Conservation (phyloP, 2,888 invertebrate genomes). For the Trachelus tabidus region DNA sequence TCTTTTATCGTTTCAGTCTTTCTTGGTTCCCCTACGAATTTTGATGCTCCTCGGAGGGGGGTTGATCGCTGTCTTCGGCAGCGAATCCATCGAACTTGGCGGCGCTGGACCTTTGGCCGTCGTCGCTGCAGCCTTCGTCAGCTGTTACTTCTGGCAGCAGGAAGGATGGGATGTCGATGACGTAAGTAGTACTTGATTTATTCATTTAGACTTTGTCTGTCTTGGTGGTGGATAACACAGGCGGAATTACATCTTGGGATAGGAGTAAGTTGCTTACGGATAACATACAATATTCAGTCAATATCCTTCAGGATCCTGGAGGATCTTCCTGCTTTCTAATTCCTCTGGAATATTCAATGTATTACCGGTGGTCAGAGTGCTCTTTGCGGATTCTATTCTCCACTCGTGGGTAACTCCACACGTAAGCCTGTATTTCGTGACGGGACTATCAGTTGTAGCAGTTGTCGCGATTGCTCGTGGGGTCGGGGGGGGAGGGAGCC, state of each 20-base stretch:
- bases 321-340: too few species aligned
- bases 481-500: too few species aligned
- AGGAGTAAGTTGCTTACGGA: too few species aligned
- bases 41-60: constrained; percentile 85
- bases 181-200: constrained; percentile 51
- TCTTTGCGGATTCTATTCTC: too few species aligned
- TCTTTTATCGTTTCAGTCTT: constrained; percentile 68
- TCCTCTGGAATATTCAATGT: too few species aligned
- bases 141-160: constrained; percentile 83
- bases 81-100: constrained; percentile 78
- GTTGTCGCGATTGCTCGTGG: too few species aligned
- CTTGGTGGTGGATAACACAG: too few species aligned
- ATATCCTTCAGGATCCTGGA: constrained; percentile 20
- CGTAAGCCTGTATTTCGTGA: constrained; percentile 15
- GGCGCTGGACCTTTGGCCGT: constrained; percentile 86
- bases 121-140: constrained; percentile 85
- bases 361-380: too few species aligned
- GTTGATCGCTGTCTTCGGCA: constrained; percentile 87
- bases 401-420: constrained; percentile 4
- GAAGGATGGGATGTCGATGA: constrained; percentile 89
- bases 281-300: too few species aligned
- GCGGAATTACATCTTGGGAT: too few species aligned
- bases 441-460: neutral
- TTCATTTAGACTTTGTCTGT: too few species aligned
- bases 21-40: constrained; percentile 82